These are phyloP conservation scores for Colletes collaris DNA, from an alignment of 2,888 invertebrate genomes.

Conservation along the genomic window DNA sequence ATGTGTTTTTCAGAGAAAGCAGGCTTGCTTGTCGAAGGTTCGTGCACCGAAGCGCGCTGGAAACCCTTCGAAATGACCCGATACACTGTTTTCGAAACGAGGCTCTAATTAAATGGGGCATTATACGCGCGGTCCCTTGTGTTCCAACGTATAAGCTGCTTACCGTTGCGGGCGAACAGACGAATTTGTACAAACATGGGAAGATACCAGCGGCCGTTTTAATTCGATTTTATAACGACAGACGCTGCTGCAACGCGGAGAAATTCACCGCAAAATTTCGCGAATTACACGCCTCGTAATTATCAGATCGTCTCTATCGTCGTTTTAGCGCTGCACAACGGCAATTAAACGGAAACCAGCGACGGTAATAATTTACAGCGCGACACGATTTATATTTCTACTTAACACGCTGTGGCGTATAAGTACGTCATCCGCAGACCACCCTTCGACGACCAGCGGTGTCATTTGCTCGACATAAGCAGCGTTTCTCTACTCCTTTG, in stretches of 20 bases:
- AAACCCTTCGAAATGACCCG: not conserved
- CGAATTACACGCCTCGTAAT: conserved; percentile 38
- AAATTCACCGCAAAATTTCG: conserved; percentile 45
- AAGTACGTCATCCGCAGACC: not conserved
- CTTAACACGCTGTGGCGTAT: conserved; percentile 27
- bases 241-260: conserved; percentile 30
- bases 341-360: conserved; percentile 53
- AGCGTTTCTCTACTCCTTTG: no score
- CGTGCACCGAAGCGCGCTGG: not conserved
- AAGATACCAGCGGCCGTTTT: conserved; percentile 33
- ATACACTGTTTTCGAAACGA: not conserved
- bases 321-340: not conserved
- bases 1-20: not conserved
- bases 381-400: conserved; percentile 47
- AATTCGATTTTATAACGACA: conserved; percentile 48
- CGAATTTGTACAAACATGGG: conserved; percentile 44
- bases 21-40: not conserved
- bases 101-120: conserved; percentile 1
- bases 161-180: conserved; percentile 6
- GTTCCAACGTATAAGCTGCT: not conserved
- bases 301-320: conserved; percentile 34
- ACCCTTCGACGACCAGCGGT: no score
- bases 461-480: no score
- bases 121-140: conserved; percentile 1
- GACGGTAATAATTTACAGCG: conserved; percentile 47